phyloP scores from a whole-genome alignment of 2,888 invertebrate species.

The Neria commutata region DNA sequence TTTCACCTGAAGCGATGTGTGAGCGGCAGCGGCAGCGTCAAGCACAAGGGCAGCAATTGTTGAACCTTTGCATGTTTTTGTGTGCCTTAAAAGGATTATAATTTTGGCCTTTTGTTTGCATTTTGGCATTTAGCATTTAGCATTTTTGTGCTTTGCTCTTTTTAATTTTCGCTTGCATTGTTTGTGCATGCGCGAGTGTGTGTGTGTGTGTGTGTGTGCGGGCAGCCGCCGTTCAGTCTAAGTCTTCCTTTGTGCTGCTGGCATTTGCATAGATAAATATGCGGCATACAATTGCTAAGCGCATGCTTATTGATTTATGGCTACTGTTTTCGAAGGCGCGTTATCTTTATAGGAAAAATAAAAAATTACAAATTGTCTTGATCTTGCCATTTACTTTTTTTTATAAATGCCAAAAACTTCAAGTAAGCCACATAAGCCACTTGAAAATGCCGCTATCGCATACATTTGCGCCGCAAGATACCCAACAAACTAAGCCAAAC shows the following conservation, averaged over 20 bases:
- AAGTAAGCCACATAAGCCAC: conserved; percentile 1
- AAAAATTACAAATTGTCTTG: neutral
- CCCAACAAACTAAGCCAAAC: too few relatives aligned
- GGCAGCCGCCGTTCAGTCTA: too few relatives aligned
- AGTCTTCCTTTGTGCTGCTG: too few relatives aligned
- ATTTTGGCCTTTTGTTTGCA: neutral
- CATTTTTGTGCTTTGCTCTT: neutral
- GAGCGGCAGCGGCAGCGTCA: neutral
- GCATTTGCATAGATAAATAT: neutral
- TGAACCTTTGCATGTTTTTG: neutral
- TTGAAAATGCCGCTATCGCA: neutral
- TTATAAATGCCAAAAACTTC: neutral
- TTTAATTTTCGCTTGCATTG: too few relatives aligned
- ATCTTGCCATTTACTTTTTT: neutral
- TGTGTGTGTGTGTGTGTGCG: too few relatives aligned
- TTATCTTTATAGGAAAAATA: neutral
- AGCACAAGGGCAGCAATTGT: too few relatives aligned
- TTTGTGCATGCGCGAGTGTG: neutral
- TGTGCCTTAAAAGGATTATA: conserved; percentile 1
- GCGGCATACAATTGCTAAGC: neutral
- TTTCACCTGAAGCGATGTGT: too few relatives aligned
- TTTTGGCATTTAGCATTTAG: neutral
- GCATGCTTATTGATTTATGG: neutral
- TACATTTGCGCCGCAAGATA: too few relatives aligned
- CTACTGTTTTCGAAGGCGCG: neutral